Base-by-base conservation (phyloP, 1,140 invertebrate genomes). In the Drosophila gunungcola region DNA sequence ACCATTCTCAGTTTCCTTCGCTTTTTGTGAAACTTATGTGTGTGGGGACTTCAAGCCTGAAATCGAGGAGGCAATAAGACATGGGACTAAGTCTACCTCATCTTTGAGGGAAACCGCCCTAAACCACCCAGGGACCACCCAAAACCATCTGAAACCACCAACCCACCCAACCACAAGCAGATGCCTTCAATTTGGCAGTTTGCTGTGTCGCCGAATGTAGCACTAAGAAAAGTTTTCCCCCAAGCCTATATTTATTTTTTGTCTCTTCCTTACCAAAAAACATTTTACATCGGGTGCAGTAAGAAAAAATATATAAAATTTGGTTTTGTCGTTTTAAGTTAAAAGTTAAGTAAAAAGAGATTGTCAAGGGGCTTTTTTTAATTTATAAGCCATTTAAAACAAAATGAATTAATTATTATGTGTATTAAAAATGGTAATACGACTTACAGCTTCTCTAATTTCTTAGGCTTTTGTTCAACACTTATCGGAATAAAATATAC, bases 141-240 rank as follows among this genome's bases (percentile, higher is more conserved):
- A 25, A 13, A 60, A 49, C 43, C 45, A 39, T 34, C 45, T 27
- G 27, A 58, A 73, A 36, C 43, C 55, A 60, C 41, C 5, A 43
- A 32, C 32, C 42, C 45, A 45, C 41, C 46, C 29, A 60, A 29
- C 39, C 54, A 39, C 65, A 69, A 57, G 36, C 58, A 78, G 43
- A 55, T 79, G 76, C 32, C 78, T 78, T 73, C 75, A 88, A 72
- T 79, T 88, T 76, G 73, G 49, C 53, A 61, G 48, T 52, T 64
- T 55, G 16, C 72, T 88, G 75, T 86, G 83, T 88, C 79, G 69
- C 70, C 79, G 65, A 76, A 82, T 86, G 75, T 83, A 78, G 64
- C 70, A 86, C 82, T 70, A 80, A 57, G 61, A 69, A 74, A 86
- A 74, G 60, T 56, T 74, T 85, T 84, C 67, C 74, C 38, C 13